Conservation (phyloP, 2,797 vertebrate species). For the Macrochelys suwanniensis region DNA sequence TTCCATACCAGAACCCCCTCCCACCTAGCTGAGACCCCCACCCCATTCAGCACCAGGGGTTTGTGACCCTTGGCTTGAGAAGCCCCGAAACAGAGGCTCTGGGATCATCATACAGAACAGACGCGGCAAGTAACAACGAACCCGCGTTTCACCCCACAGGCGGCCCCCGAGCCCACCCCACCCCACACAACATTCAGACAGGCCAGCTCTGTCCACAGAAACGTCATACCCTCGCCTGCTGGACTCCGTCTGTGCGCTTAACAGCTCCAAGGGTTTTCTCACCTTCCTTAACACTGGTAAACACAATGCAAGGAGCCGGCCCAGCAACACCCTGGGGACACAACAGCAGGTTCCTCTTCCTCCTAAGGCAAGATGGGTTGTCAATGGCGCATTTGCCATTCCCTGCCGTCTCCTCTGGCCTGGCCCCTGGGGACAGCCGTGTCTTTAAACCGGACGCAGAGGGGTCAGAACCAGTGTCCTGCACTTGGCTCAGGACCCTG, state of each 20-base stretch:
- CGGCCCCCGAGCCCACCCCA: no score
- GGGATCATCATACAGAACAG: neutral
- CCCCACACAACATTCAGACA: neutral
- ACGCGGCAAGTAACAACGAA: neutral
- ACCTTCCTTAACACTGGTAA: neutral
- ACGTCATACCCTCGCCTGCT: fast-evolving
- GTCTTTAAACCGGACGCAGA: neutral
- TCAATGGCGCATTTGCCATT: neutral
- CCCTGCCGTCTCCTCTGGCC: neutral
- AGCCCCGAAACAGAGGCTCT: neutral
- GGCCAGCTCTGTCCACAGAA: neutral
- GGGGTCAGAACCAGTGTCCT: neutral
- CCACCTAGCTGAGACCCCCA: neutral
- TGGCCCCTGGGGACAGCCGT: neutral
- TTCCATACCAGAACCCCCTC: neutral
- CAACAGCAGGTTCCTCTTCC: neutral
- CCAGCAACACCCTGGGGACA: neutral
- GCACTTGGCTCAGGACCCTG: neutral
- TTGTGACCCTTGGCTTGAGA: neutral
- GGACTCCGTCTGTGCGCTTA: fast-evolving
- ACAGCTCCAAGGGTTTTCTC: neutral
- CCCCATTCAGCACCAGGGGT: neutral
- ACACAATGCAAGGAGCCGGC: neutral
- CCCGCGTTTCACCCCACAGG: neutral
- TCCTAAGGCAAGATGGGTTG: neutral